phyloP scores from a whole-genome alignment of 2,113 vertebrate genomes.

The Syngnathus typhle region DNA sequence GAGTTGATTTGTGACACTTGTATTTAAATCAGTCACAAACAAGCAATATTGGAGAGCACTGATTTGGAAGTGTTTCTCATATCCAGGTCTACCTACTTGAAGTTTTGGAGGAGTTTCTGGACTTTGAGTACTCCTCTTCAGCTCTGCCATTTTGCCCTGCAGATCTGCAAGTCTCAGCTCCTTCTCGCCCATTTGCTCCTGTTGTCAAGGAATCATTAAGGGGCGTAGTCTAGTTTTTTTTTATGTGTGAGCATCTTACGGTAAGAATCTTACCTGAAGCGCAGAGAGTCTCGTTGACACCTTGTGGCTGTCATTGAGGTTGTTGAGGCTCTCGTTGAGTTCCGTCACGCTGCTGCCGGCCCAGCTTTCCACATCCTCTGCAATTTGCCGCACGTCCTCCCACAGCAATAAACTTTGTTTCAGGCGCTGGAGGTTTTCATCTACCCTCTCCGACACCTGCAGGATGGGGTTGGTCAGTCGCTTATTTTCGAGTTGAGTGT shows the following conservation, averaged over 20 bases:
- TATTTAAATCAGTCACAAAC: neutral
- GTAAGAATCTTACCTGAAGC: conserved; percentile 74
- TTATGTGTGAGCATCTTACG: no score
- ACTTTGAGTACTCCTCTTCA: conserved; percentile 75
- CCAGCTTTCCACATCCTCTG: conserved; percentile 85
- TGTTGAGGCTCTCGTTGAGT: conserved; percentile 77
- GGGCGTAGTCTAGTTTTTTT: no score
- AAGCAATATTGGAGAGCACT: neutral
- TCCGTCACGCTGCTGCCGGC: conserved; percentile 74
- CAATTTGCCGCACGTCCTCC: conserved; percentile 80
- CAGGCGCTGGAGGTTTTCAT: conserved; percentile 80
- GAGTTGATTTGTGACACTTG: no score
- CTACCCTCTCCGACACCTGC: conserved; percentile 85
- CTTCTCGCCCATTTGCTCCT: conserved; percentile 80
- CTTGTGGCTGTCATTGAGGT: conserved; percentile 77
- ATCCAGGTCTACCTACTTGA: conserved; percentile 71
- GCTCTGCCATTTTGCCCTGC: conserved; percentile 77
- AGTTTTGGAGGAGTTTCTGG: conserved; percentile 81
- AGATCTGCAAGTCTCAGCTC: conserved; percentile 78
- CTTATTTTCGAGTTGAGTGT: no score
- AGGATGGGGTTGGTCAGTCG: no score
- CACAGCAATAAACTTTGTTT: conserved; percentile 74
- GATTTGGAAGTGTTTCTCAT: neutral
- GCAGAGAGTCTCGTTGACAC: conserved; percentile 71
- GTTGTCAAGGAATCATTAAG: conserved; percentile 8